Evolutionary conservation across 2,797 vertebrate genomes (phyloP), one percentile per base, ranked within the genome.

Genomic region (Fratercula arctica): DNA sequence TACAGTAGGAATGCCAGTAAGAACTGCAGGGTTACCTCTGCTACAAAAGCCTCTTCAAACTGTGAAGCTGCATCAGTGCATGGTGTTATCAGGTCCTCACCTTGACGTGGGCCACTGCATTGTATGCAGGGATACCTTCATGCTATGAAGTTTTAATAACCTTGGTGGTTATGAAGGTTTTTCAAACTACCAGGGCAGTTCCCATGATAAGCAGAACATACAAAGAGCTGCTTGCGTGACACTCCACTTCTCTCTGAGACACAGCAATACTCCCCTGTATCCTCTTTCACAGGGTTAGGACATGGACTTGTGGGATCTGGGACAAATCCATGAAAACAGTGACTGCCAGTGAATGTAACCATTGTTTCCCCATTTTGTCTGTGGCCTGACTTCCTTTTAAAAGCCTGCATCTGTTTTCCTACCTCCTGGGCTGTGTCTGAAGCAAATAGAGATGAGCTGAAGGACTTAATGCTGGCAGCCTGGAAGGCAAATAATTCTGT

Each of bases 401-500:
- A 95, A 91, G 50, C 33, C 29, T 75, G 18, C 7, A 56, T 84
- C 69, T 78, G 13, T 70, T 92, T 96, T 86, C 67, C 35, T 60
- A 33, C 46, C 59, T 89, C 63, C 84, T 77, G 72, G 51, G 31
- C 78, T 67, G 29, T 89, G 46, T 80, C 93, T 87, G 67, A 89
- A 89, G 60, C 85, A 90, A 85, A 93, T 29, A 93, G 67, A 89
- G 85, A 89, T 51, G 88, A 92, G 74, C 39, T 89, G 77, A 95
- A 94, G 70, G 89, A 89, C 95, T 90, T 83, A 56, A 74, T 80
- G 45, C 79, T 89, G 93, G 89, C 60, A 87, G 81, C 56, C 84
- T 72, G 57, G 68, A 92, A 95, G 33, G 75, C 64, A 93, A 95
- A 94, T 93, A 92, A 77, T 95, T 96, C 84, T 92, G 86, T 92